Evolutionary conservation across 2,113 vertebrate genomes (phyloP).

Genomic region (Cochlearius cochlearius): DNA sequence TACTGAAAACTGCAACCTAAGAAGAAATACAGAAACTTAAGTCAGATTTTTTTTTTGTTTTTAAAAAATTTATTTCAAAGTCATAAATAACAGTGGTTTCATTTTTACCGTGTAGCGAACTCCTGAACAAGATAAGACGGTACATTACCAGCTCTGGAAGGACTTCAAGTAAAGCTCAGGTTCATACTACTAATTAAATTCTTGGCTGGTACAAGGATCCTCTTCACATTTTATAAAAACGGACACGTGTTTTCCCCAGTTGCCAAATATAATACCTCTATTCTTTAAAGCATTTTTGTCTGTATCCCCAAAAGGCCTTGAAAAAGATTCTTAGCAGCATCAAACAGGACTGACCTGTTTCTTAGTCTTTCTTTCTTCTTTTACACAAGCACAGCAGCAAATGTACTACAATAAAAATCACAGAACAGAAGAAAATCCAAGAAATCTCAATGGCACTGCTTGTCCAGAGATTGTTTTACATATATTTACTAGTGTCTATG

Average conservation of each 20-base stretch:
- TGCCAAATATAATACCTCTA: conserved; percentile 45
- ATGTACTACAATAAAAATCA: conserved; percentile 42
- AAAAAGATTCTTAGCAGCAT: conserved; percentile 71
- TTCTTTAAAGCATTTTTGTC: conserved; percentile 56
- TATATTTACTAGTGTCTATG: conserved; percentile 14
- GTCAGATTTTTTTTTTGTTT: conserved; percentile 14
- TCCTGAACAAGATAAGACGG: conserved; percentile 46
- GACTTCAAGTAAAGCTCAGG: conserved; percentile 65
- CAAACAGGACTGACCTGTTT: conserved; percentile 63
- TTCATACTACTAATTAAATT: conserved; percentile 17
- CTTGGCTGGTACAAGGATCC: conserved; percentile 34
- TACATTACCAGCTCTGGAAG: conserved; percentile 50
- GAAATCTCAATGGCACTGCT: conserved; percentile 25
- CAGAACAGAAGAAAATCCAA: not conserved
- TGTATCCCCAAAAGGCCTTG: conserved; percentile 57
- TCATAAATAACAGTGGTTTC: conserved; percentile 73
- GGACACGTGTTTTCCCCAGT: conserved; percentile 7
- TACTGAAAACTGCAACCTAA: not conserved
- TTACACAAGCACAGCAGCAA: conserved; percentile 54
- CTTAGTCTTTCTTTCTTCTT: conserved; percentile 31
- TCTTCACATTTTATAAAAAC: conserved; percentile 58
- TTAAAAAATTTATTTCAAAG: conserved; percentile 66
- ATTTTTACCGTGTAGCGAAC: conserved; percentile 44
- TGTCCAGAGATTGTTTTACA: conserved; percentile 33
- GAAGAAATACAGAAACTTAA: conserved; percentile 1